Evolutionary conservation across 2,113 vertebrate species (phyloP).

Genomic region (Panurus biarmicus): DNA sequence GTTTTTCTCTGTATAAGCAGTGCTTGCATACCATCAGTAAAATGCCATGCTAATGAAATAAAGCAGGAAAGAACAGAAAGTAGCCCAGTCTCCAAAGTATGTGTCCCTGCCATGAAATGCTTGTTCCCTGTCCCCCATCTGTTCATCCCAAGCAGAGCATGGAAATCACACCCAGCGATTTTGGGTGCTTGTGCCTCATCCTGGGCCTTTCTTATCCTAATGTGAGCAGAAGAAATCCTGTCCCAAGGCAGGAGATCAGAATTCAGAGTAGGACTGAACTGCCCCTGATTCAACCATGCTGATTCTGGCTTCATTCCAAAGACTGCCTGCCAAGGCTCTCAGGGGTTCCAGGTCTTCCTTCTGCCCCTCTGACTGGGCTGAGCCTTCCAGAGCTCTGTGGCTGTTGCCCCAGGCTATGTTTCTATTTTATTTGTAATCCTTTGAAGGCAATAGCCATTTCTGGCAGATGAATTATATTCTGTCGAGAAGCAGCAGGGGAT

Average conservation of each 20-base stretch:
- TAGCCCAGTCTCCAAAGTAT: background rate
- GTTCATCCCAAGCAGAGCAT: fast-evolving
- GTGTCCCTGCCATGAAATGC: background rate
- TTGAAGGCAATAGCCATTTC: conserved; percentile 51
- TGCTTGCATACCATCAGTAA: background rate
- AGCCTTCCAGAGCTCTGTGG: conserved; percentile 4
- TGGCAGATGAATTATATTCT: conserved; percentile 56
- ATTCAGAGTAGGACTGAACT: background rate
- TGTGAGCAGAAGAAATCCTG: background rate
- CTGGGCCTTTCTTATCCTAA: background rate
- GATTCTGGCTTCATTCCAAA: background rate
- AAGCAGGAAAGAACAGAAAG: background rate
- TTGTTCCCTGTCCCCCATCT: background rate
- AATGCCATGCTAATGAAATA: background rate
- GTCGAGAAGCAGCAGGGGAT: conserved; percentile 53
- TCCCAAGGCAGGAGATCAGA: background rate
- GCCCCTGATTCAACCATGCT: background rate
- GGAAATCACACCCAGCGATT: background rate
- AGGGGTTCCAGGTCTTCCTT: background rate
- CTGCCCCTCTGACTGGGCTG: background rate
- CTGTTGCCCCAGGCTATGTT: conserved; percentile 8
- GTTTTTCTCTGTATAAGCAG: background rate
- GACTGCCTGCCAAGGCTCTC: background rate
- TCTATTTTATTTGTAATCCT: conserved; percentile 53
- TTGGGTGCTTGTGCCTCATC: background rate